These are phyloP conservation scores for Crotalus horridus DNA, from an alignment of 2,113 vertebrate genomes.

Conservation along the genomic window DNA sequence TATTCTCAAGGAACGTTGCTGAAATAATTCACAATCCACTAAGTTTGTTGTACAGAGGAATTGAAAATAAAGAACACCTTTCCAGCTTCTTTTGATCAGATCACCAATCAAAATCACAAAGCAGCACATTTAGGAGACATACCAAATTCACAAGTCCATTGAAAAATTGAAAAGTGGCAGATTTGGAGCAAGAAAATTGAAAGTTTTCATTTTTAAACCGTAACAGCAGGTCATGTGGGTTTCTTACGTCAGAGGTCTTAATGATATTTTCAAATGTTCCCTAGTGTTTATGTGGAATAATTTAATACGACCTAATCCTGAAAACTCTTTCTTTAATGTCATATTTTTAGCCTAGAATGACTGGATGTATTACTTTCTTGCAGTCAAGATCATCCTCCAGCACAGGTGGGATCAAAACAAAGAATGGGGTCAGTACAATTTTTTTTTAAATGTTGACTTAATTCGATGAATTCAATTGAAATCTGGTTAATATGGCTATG, in stretches of 20 bases:
- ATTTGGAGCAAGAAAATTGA: neutral
- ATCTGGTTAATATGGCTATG: neutral
- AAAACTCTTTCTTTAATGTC: neutral
- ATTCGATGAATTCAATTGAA: neutral
- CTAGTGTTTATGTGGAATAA: neutral
- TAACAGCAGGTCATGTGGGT: neutral
- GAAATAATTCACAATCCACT: neutral
- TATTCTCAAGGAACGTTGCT: neutral
- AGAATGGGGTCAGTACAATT: neutral
- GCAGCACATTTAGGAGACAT: neutral
- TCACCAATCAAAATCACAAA: neutral
- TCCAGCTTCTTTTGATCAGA: neutral
- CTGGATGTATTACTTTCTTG: neutral
- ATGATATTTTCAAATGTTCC: neutral
- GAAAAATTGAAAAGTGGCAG: neutral
- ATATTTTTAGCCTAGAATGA: neutral
- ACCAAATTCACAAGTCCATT: neutral
- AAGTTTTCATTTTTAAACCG: neutral
- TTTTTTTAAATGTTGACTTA: neutral
- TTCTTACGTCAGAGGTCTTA: neutral
- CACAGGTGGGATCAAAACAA: neutral
- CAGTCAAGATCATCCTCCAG: neutral
- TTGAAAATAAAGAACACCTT: neutral
- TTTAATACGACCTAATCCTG: neutral
- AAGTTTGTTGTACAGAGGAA: neutral